Conservation (phyloP, 1,140 invertebrate genomes). For the Paralvinella palmiformis region DNA sequence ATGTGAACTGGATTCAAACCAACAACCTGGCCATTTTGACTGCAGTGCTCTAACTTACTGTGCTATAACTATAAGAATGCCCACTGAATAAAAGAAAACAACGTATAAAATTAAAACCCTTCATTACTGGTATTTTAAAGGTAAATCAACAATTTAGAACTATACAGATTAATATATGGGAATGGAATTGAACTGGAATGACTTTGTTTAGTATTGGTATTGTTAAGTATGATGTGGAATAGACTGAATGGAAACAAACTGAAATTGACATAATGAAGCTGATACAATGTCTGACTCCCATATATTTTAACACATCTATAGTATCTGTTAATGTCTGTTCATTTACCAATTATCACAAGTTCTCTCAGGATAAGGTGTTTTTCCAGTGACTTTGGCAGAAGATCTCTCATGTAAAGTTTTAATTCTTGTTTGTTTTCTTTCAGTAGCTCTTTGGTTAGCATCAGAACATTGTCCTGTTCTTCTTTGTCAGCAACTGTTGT, state of each 20-base stretch:
- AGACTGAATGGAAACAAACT: slow-evolving; percentile 14
- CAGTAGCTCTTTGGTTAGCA: neutral
- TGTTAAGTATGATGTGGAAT: slow-evolving; percentile 5
- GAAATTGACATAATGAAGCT: neutral
- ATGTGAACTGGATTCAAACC: no score
- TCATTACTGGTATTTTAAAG: no score
- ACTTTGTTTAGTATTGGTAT: neutral
- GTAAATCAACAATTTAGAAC: no score
- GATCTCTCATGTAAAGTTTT: slow-evolving; percentile 26
- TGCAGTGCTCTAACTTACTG: no score
- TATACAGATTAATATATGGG: no score
- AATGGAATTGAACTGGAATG: no score
- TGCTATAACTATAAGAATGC: no score
- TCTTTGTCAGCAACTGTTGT: neutral
- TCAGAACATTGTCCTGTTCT: neutral
- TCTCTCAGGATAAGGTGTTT: slow-evolving; percentile 29
- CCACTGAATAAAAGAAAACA: no score
- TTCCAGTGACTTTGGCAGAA: slow-evolving; percentile 35
- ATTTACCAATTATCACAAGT: slow-evolving; percentile 37
- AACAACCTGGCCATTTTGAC: no score
- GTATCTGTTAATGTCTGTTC: no score
- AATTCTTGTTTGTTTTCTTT: neutral
- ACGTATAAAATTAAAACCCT: no score
- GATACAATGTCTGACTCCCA: neutral
- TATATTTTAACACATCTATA: no score